Evolutionary conservation across 2,888 invertebrate genomes (phyloP), one percentile per base, ranked within the genome.

Genomic region (Mesorhabditis belari): DNA sequence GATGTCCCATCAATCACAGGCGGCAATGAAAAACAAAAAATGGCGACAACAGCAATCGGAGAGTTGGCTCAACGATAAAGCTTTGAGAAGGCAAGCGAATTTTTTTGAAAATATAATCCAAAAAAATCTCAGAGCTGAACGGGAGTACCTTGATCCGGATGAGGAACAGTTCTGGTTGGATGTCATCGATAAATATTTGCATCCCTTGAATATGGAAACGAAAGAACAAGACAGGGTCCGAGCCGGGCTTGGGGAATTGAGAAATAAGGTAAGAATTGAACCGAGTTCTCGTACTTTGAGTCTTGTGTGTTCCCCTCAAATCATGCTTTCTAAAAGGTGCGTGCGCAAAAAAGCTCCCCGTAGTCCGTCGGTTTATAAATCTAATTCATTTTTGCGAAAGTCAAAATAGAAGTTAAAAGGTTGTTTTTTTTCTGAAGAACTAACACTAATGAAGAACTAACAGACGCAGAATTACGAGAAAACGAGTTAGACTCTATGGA

Each of bases 101-200:
- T 12, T 23, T 21, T 50, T 50, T 9, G 6, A 9, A 23, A 35
- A 35, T 17, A 12, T 9, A 35, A 35, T 35, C 35, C 17, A 35
- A 17, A 35, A 35, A 17, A 35, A 35, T 35, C 17, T 89, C 74
- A 90, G 91, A 81, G 94, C 94, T 55, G 91, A 91, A 82, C 89
- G 92, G 21, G 91, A 92, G 79, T 89, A 89, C 79, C 84, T 98
- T 61, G 80, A 81, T 25, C 87, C 87, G 19, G 89, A 89, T 69
- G 86, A 89, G 65, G 96, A 98, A 85, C 62, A 85, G 59, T 98
- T 98, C 84, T 98, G 95, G 95, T 89, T 88, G 81, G 93, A 94
- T 76, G 84, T 98, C 59, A 88, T 98, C 70, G 90, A 90, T 64
- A 91, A 92, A 84, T 76, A 98, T 85, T 86, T 96, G 58, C 90